Base-by-base conservation (phyloP, 2,888 invertebrate species). In the Cryptus armator region DNA sequence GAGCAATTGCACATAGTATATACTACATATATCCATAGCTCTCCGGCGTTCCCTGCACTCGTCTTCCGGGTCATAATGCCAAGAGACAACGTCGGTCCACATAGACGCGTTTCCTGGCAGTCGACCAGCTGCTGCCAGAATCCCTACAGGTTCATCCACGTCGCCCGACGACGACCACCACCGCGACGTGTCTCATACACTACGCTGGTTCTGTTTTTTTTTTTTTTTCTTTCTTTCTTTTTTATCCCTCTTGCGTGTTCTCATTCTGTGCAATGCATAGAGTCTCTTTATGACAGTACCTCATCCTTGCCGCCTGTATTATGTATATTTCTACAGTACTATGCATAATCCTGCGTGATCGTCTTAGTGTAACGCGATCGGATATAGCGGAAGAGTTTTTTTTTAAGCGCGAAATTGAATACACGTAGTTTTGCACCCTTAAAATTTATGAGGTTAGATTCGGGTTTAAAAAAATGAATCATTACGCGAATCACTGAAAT, bases 1-100 rank as follows among this genome's bases (percentile, higher is more conserved):
- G 75, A 37, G 66, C 75, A 76, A 76, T 76, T 76, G 64, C 51
- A 66, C 37, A 66, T 19, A 51, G 74, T 46, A 46, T 74, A 62
- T 37, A 46, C 29, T 24, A 74, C 48, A 29, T 44, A 46, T n/a
- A 19, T 66, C 19, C 48, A 67, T 24, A 67, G 51, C 64, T 43
- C 82, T n/a, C 59, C 51, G 24, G 29, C 56, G 37, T 51, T 44
- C 44, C 59, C 53, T 70, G 68, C 85, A 86, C 83, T 62, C 88
- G 88, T 90, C 91, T 92, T 92, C 91, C 91, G 90, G 91, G 90
- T 92, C 89, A 89, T 92, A 92, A 92, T 92, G 90, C 89, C 90
- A 90, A 89, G 90, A 89, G 91, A 92, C 92, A 91, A 87, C 90
- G 90, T 89, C 90, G 89, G 85, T 88, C 84, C 89, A 89, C 89